Evolutionary conservation across 2,797 vertebrate genomes (phyloP), one percentile per base, ranked within the genome.

Genomic region (Heliangelus exortis): DNA sequence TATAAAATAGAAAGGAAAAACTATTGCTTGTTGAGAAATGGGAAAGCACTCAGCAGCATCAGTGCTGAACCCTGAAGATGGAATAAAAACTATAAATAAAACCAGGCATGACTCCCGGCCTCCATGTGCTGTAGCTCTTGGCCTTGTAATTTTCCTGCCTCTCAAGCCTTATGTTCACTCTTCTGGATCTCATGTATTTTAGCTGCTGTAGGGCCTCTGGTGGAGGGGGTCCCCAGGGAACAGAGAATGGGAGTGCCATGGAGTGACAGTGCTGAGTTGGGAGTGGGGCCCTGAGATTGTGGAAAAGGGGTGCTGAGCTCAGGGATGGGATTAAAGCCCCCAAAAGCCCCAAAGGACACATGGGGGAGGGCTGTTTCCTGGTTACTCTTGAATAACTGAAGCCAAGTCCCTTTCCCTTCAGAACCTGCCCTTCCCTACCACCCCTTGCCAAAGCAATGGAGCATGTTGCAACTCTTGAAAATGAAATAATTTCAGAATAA

Each of bases 61-160:
- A 0, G 47, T 5, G 28, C 54, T 1, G 5, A 61, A 21, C 47
- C n/a, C 39, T 41, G 39, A 14, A 41, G 2, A 0, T 53, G 0
- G 1, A 54, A 43, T 75, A 4, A 90, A 88, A 87, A 43, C 89
- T 51, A 21, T 91, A 68, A 84, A 72, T 84, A 88, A 90, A 62
- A 48, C 6, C 28, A 76, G 48, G 39, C 55, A 15, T 85, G 50
- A 16, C 43, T 76, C 36, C 45, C 73, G 45, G 28, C 54, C 23
- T 21, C 48, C 22, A 41, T 79, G 39, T 1, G 2, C 61, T 67
- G 53, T 59, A 51, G 41, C 43, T 92, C 61, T 55, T 33, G 55
- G 78, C 55, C 45, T 87, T 81, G 34, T 66, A 54, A 72, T 75
- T 58, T 68, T 36, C 43, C 73, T 75, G 31, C 39, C 51, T 78